Evolutionary conservation across 2,888 invertebrate genomes (phyloP).

Genomic region (Steromphala cineraria): DNA sequence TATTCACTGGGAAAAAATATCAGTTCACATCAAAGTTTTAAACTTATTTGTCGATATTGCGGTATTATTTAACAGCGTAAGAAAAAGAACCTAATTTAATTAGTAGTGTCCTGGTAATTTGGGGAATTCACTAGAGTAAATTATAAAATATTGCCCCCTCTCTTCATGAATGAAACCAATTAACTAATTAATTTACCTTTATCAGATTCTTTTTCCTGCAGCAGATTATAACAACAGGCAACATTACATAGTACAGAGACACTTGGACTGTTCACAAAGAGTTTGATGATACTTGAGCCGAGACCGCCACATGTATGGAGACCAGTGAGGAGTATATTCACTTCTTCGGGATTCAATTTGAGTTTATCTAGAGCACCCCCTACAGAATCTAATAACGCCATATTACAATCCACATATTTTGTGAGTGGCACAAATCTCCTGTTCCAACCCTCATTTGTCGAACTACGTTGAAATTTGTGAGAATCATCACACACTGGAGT

Average conservation of each 20-base stretch:
- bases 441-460: background rate
- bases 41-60: too few relatives aligned
- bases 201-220: conserved; percentile 74
- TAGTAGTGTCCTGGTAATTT: too few relatives aligned
- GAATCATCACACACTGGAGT: too few relatives aligned
- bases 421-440: conserved; percentile 53
- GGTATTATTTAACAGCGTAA: too few relatives aligned
- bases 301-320: conserved; percentile 93
- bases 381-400: conserved; percentile 47
- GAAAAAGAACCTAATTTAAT: too few relatives aligned
- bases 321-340: conserved; percentile 78
- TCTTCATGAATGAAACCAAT: too few relatives aligned
- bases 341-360: background rate
- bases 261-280: conserved; percentile 79
- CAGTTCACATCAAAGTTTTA: too few relatives aligned
- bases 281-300: conserved; percentile 83
- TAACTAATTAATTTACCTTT: too few relatives aligned
- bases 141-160: too few relatives aligned
- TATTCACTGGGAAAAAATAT: too few relatives aligned
- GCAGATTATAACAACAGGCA: conserved; percentile 92
- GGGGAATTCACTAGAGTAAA: too few relatives aligned
- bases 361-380: conserved; percentile 13
- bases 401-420: conserved; percentile 49
- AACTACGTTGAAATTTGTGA: too few relatives aligned
- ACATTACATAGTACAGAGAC: conserved; percentile 85